Evolutionary conservation across 2,797 vertebrate species (phyloP).

Genomic region (Lepilemur ruficaudatus): DNA sequence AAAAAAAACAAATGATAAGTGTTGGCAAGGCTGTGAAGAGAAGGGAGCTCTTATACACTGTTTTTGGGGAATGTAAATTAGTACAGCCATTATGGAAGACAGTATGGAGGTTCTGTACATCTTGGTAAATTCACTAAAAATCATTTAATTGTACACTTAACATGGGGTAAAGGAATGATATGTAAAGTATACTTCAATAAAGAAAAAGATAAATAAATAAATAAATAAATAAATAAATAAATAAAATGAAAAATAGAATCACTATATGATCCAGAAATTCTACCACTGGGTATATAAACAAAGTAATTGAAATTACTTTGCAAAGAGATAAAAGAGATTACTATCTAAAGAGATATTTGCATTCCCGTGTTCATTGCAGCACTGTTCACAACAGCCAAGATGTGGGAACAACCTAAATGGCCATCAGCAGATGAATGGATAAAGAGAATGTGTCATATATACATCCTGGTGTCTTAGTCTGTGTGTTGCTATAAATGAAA

Average conservation of each 20-base stretch:
- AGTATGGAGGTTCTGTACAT: neutral
- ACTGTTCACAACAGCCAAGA: neutral
- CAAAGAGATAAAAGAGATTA: no score
- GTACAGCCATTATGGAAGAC: neutral
- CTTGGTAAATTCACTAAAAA: no score
- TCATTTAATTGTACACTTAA: no score
- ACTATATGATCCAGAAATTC: neutral
- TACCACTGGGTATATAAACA: neutral
- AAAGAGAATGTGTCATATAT: neutral
- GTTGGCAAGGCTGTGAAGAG: neutral
- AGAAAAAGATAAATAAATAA: no score
- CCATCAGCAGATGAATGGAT: neutral
- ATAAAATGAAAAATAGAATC: neutral
- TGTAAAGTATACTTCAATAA: no score
- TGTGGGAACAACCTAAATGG: neutral
- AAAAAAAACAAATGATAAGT: neutral
- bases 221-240: no score
- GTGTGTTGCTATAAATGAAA: no score
- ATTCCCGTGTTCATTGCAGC: neutral
- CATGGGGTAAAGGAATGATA: no score
- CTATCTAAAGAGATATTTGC: neutral
- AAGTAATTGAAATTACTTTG: neutral
- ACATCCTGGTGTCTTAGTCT: neutral
- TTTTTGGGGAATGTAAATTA: neutral
- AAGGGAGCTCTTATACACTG: neutral